These are phyloP conservation scores for Megalurothrips usitatus DNA, from an alignment of 2,888 invertebrate species.

Conservation along the genomic window DNA sequence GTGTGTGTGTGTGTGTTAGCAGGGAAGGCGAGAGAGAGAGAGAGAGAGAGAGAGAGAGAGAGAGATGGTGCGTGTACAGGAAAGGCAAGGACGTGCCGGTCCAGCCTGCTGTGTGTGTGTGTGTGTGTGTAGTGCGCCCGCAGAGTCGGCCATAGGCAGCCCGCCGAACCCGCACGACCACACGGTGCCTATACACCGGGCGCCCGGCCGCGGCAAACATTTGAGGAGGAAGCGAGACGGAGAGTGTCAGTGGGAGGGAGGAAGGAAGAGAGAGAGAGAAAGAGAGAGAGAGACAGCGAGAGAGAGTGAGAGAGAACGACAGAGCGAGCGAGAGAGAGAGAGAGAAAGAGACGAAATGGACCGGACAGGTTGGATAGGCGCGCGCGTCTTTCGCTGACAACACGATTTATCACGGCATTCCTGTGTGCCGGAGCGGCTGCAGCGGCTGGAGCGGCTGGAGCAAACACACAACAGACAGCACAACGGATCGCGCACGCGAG, in stretches of 20 bases:
- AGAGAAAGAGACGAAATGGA: not conserved
- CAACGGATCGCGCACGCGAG: not conserved
- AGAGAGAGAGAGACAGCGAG: not conserved
- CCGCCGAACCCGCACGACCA: constrained; percentile 13
- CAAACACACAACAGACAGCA: not conserved
- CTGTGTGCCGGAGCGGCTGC: not conserved
- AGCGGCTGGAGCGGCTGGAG: not conserved
- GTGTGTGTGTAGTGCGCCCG: constrained; percentile 11
- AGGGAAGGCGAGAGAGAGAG: not conserved
- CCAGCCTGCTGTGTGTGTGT: not conserved
- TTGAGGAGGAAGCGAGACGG: constrained; percentile 7
- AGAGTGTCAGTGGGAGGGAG: not conserved
- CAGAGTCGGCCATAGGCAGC: constrained; percentile 19
- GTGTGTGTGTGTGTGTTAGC: not conserved
- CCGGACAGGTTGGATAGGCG: not conserved
- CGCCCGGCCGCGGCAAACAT: constrained; percentile 11
- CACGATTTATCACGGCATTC: constrained; percentile 1
- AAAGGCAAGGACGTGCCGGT: not conserved
- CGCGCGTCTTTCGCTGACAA: not conserved
- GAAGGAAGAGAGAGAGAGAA: not conserved
- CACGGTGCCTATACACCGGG: constrained; percentile 6
- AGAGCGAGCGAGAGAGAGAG: constrained; percentile 1
- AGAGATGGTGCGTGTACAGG: not conserved
- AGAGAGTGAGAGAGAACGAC: not conserved
- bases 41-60: not conserved